phyloP scores from a whole-genome alignment of 2,888 invertebrate species.

The Tillus elongatus region DNA sequence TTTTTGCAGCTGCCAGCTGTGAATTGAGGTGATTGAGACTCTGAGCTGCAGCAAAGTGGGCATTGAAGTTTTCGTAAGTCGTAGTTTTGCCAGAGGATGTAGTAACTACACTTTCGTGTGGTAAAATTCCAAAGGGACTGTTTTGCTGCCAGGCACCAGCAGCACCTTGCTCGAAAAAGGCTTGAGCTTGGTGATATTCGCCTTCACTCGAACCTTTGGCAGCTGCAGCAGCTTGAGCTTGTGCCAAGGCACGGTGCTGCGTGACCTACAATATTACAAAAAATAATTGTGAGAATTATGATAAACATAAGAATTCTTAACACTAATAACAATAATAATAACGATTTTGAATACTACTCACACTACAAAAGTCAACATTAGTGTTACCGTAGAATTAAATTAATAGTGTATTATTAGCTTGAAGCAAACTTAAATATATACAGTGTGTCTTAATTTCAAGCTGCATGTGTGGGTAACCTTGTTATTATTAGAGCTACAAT shows the following conservation, averaged over 20 bases:
- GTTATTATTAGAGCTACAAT: too few relatives aligned
- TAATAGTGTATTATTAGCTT: too few relatives aligned
- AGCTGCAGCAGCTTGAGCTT: constrained; percentile 36
- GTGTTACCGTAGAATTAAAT: too few relatives aligned
- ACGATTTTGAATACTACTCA: too few relatives aligned
- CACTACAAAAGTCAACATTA: too few relatives aligned
- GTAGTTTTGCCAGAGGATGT: constrained; percentile 46
- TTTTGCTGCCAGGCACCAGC: constrained; percentile 67
- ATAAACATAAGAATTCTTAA: too few relatives aligned
- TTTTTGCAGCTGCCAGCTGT: constrained; percentile 50
- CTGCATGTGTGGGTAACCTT: too few relatives aligned
- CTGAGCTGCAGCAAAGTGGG: constrained; percentile 60
- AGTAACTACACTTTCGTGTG: constrained; percentile 65
- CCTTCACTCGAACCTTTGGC: constrained; percentile 31
- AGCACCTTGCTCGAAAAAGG: constrained; percentile 61
- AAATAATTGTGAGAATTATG: constrained; percentile 1
- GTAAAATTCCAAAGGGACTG: constrained; percentile 69
- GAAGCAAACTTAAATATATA: too few relatives aligned
- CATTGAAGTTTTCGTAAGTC: constrained; percentile 61
- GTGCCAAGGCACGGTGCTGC: constrained; percentile 59
- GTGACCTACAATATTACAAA: too few relatives aligned
- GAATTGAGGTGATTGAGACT: constrained; percentile 57
- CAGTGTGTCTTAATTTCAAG: too few relatives aligned
- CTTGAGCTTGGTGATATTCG: constrained; percentile 51
- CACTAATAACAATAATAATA: too few relatives aligned